Percentiles rank a stretch among this genome's conserved stretches.
Conservation (phyloP, 1,140 invertebrate species). For the Ooceraea biroi region DNA sequence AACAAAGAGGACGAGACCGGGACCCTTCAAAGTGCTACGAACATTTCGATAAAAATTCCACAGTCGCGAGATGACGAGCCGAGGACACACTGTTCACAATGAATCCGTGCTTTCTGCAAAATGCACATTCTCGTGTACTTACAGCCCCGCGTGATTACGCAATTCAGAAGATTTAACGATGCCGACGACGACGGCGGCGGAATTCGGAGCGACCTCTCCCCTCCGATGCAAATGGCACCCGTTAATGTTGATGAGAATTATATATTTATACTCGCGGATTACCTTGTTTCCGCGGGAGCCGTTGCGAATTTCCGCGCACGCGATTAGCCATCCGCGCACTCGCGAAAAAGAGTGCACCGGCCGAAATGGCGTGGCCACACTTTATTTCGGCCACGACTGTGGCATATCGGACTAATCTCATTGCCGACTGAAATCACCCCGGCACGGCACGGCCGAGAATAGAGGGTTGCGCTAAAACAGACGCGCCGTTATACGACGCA, state of each 20-base stretch:
- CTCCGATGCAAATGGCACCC: background rate
- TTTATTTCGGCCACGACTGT: slow-evolving; percentile 48
- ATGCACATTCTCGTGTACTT: too few species aligned
- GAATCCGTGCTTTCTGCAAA: background rate
- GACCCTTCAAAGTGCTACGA: slow-evolving; percentile 25
- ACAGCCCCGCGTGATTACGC: background rate
- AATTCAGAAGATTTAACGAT: slow-evolving; percentile 37
- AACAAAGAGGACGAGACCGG: slow-evolving; percentile 14
- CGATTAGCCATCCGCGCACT: slow-evolving; percentile 59
- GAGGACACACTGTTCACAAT: background rate
- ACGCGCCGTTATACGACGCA: background rate
- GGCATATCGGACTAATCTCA: slow-evolving; percentile 65
- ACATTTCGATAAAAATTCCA: slow-evolving; percentile 20
- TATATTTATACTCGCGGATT: slow-evolving; percentile 53
- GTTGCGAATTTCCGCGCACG: slow-evolving; percentile 19
- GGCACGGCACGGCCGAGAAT: background rate
- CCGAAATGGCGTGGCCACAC: slow-evolving; percentile 20
- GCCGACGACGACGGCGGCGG: background rate
- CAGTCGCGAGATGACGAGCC: background rate
- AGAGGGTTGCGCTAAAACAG: slow-evolving; percentile 25
- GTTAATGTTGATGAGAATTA: slow-evolving; percentile 60
- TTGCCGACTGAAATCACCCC: slow-evolving; percentile 40
- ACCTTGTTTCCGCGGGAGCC: slow-evolving; percentile 49
- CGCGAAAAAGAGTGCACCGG: background rate
- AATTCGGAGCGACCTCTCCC: background rate